These are phyloP conservation scores for Epinotia bilunana DNA, from an alignment of 2,888 invertebrate genomes.

Conservation along the genomic window DNA sequence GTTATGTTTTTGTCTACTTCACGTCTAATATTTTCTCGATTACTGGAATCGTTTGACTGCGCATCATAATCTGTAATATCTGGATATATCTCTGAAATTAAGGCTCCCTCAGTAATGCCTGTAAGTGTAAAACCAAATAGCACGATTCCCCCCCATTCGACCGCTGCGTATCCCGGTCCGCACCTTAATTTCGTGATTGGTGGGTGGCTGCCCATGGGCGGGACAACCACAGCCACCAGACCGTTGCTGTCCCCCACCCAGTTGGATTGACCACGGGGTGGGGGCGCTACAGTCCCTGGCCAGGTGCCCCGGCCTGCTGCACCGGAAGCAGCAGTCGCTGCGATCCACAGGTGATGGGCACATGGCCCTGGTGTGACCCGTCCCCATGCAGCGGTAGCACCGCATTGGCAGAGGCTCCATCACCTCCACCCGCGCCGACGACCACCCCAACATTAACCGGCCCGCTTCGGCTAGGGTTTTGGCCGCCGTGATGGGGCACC, in stretches of 20 bases:
- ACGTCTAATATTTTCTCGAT: constrained; percentile 20
- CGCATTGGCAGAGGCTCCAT: too few species aligned
- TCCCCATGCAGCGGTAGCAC: too few species aligned
- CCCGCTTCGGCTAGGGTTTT: too few species aligned
- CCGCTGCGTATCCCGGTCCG: background rate
- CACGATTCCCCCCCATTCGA: background rate
- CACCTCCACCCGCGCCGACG: too few species aligned
- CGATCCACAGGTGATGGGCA: too few species aligned
- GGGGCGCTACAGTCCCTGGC: too few species aligned
- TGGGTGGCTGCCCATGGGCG: background rate
- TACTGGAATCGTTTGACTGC: background rate
- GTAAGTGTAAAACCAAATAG: background rate
- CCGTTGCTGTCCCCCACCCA: background rate
- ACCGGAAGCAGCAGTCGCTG: too few species aligned
- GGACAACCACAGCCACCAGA: background rate
- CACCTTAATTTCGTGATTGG: too few species aligned
- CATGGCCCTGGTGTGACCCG: too few species aligned
- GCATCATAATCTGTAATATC: background rate
- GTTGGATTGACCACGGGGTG: background rate
- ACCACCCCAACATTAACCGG: too few species aligned
- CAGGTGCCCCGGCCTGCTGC: too few species aligned
- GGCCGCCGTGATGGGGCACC: too few species aligned
- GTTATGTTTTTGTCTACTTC: constrained; percentile 32
- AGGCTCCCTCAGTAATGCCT: background rate
- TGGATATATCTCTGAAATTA: background rate